These are phyloP conservation scores for Sinocyclocheilus anophthalmus DNA, from an alignment of 2,113 vertebrate genomes.

Conservation along the genomic window DNA sequence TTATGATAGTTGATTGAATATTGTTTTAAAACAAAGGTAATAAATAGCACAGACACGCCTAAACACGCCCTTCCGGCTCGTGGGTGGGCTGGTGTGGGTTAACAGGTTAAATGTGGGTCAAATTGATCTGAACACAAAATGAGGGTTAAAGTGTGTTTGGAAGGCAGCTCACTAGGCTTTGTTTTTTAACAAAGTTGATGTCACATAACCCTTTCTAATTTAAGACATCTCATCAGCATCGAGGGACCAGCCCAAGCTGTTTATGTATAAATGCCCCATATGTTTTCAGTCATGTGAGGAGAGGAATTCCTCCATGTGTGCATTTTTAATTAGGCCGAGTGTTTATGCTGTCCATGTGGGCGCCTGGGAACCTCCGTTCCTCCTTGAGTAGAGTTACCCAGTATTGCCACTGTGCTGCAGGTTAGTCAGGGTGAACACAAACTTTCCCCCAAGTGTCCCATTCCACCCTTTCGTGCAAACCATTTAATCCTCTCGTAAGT, in stretches of 20 bases:
- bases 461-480: conserved; percentile 69
- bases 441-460: conserved; percentile 70
- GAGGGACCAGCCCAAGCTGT: background rate
- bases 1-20: too few species aligned
- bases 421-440: conserved; percentile 48
- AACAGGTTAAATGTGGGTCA: background rate
- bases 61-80: too few species aligned
- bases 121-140: background rate
- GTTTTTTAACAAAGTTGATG: background rate
- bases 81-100: too few species aligned
- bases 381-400: background rate
- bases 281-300: conserved; percentile 14
- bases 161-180: background rate
- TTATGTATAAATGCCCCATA: conserved; percentile 3
- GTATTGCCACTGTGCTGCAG: conserved; percentile 13
- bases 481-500: conserved; percentile 70
- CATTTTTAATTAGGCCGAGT: conserved; percentile 18
- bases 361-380: background rate
- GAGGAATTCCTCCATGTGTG: conserved; percentile 23
- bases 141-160: background rate
- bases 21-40: too few species aligned
- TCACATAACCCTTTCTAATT: background rate
- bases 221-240: background rate
- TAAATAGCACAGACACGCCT: too few species aligned
- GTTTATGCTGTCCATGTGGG: conserved; percentile 34